Percentiles rank a stretch among this genome's conserved stretches.
Conservation (phyloP, 2,113 vertebrate species). For the Bos taurus region DNA sequence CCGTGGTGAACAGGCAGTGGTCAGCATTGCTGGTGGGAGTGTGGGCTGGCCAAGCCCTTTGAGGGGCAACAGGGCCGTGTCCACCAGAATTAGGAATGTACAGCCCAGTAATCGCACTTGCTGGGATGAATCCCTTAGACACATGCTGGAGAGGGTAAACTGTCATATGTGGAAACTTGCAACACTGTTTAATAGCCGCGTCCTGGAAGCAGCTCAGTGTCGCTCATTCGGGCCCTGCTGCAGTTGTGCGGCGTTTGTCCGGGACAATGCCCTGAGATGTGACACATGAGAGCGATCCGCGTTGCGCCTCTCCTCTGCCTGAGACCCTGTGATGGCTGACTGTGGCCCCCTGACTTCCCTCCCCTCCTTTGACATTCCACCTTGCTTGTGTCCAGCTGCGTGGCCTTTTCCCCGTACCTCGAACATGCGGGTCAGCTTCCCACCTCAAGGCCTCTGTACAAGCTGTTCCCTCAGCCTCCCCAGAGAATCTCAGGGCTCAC, state of each 20-base stretch:
- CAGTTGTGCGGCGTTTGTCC: background rate
- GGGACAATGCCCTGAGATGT: background rate
- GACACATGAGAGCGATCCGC: background rate
- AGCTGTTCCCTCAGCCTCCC: background rate
- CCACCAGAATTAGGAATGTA: conserved; percentile 9
- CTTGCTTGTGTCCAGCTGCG: background rate
- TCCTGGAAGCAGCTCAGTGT: background rate
- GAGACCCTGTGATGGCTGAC: background rate
- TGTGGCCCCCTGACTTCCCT: background rate
- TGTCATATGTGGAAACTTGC: background rate
- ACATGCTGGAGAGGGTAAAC: background rate
- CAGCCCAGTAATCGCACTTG: background rate
- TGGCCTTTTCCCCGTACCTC: background rate
- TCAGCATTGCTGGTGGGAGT: background rate
- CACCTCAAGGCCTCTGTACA: background rate
- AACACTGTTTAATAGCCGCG: background rate
- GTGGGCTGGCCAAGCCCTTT: background rate
- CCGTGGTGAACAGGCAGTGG: background rate
- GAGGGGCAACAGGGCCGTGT: background rate
- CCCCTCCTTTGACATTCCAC: background rate
- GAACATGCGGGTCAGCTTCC: background rate
- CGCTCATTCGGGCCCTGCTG: background rate
- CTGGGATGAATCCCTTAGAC: background rate
- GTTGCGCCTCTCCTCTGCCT: background rate
- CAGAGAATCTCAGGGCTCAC: background rate